These are phyloP conservation scores for Trichogramma evanescens DNA, from an alignment of 2,888 invertebrate genomes.

Conservation along the genomic window DNA sequence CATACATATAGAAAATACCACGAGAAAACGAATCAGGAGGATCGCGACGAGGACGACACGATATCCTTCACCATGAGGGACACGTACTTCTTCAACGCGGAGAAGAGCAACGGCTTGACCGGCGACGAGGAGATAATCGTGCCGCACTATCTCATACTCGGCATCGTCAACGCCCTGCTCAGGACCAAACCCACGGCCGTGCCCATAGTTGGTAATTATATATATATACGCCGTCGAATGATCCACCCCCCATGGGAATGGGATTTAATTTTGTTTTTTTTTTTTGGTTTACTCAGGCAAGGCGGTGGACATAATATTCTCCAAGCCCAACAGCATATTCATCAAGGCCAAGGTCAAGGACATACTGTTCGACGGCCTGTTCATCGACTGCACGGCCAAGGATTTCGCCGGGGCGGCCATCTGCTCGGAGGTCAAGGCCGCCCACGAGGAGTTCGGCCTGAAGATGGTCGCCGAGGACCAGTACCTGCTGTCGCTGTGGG, in stretches of 20 bases:
- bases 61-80: slow-evolving; percentile 64
- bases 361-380: slow-evolving; percentile 65
- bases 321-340: slow-evolving; percentile 57
- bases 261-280: neutral
- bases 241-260: no score
- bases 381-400: slow-evolving; percentile 65
- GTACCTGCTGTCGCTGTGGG: slow-evolving; percentile 66
- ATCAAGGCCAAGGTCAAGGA: slow-evolving; percentile 61
- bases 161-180: slow-evolving; percentile 53
- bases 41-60: slow-evolving; percentile 66
- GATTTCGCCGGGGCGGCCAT: slow-evolving; percentile 72
- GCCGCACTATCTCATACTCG: slow-evolving; percentile 65
- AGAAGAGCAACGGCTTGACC: slow-evolving; percentile 55
- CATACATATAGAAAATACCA: slow-evolving; percentile 18
- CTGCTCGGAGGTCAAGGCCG: slow-evolving; percentile 58
- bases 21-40: slow-evolving; percentile 66
- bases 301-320: slow-evolving; percentile 64
- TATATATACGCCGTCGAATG: neutral
- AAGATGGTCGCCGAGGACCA: slow-evolving; percentile 54
- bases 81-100: slow-evolving; percentile 61
- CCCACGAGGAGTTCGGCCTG: neutral
- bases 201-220: slow-evolving; percentile 51
- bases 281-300: slow-evolving; percentile 44
- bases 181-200: slow-evolving; percentile 57
- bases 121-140: slow-evolving; percentile 66